Conservation (phyloP, 2,888 invertebrate species). For the Hecatera dysodea region DNA sequence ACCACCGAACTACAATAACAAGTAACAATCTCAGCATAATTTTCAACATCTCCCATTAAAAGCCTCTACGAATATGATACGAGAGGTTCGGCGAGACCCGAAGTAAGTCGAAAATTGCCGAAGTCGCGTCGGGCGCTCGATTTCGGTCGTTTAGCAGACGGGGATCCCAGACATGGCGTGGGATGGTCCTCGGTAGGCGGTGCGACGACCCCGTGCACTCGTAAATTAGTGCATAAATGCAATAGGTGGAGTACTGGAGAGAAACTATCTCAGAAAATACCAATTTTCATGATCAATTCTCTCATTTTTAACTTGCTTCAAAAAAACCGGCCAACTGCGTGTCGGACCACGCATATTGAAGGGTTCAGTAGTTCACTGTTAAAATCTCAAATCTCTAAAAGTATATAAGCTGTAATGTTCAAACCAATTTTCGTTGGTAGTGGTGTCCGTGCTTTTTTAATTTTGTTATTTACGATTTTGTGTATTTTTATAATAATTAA, state of each 20-base stretch:
- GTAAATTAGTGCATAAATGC: conserved; percentile 45
- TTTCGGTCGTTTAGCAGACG: conserved; percentile 53
- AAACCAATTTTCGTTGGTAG: no score
- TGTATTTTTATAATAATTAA: no score
- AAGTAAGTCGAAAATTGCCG: conserved; percentile 36
- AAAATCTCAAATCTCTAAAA: no score
- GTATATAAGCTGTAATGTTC: no score
- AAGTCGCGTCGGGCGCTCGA: conserved; percentile 44
- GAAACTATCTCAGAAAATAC: not conserved
- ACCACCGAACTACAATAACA: no score
- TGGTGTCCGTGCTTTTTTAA: no score
- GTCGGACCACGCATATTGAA: no score
- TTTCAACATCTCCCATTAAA: conserved; percentile 20
- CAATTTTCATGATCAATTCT: no score
- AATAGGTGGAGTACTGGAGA: not conserved
- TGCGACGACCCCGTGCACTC: conserved; percentile 53
- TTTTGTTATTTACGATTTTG: no score
- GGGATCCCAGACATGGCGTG: conserved; percentile 58
- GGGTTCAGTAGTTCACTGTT: no score
- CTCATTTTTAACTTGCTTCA: no score
- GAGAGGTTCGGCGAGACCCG: conserved; percentile 15
- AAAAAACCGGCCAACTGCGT: no score
- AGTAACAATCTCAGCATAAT: not conserved
- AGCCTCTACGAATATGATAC: conserved; percentile 36
- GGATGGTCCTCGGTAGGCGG: conserved; percentile 51